phyloP scores from a whole-genome alignment of 2,888 invertebrate genomes.

The Neoascia interrupta region DNA sequence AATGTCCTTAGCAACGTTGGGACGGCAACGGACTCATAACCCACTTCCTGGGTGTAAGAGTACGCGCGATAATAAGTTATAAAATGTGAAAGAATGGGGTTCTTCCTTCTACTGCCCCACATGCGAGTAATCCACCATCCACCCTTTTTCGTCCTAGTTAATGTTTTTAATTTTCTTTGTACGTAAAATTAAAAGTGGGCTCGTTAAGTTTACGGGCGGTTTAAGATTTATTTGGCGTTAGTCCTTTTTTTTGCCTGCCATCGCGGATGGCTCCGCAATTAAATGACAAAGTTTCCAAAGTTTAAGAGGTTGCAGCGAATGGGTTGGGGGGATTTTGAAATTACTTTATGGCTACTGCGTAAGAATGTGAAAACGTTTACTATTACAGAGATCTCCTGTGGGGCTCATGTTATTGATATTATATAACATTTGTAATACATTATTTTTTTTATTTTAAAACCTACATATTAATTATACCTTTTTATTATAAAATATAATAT shows the following conservation, averaged over 20 bases:
- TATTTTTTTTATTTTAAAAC: too few species aligned
- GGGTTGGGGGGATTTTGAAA: constrained; percentile 54
- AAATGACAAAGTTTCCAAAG: constrained; percentile 13
- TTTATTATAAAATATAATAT: too few species aligned
- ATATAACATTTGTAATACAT: too few species aligned
- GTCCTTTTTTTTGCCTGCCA: background rate
- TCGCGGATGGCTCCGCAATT: constrained; percentile 13
- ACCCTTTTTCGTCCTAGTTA: constrained; percentile 24
- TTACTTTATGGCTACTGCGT: constrained; percentile 36
- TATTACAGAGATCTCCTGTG: too few species aligned
- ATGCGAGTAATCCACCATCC: too few species aligned
- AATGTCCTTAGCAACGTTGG: constrained; percentile 50
- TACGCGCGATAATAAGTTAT: constrained; percentile 49
- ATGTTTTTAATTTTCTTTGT: constrained; percentile 26
- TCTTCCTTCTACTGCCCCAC: constrained; percentile 9
- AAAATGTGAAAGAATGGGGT: constrained; percentile 40
- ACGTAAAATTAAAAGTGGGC: constrained; percentile 45
- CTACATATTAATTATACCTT: too few species aligned
- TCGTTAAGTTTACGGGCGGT: constrained; percentile 44
- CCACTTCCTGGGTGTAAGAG: constrained; percentile 54
- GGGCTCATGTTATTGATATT: too few species aligned
- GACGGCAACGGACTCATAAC: constrained; percentile 59
- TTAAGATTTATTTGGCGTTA: constrained; percentile 32
- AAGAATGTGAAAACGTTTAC: constrained; percentile 8
- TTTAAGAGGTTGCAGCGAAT: constrained; percentile 19